phyloP scores from a whole-genome alignment of 2,797 vertebrate species.

The Lemur catta region DNA sequence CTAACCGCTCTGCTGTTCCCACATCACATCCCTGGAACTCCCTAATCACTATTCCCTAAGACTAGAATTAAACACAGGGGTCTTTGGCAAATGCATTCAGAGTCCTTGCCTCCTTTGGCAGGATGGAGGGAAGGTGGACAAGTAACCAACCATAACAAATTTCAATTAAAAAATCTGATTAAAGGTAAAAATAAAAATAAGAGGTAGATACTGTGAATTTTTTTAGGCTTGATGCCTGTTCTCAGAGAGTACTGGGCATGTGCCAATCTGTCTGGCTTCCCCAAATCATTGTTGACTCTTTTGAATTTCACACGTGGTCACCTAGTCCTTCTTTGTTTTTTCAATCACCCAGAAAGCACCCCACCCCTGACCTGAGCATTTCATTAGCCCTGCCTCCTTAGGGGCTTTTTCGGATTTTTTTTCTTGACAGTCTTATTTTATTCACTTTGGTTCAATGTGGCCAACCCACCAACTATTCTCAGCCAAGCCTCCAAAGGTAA shows the following conservation, averaged over 20 bases:
- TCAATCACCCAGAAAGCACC: constrained; percentile 52
- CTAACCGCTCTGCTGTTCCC: constrained; percentile 16
- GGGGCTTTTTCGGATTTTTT: constrained; percentile 65
- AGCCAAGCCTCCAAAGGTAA: constrained; percentile 77
- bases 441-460: constrained; percentile 55
- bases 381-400: constrained; percentile 54
- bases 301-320: constrained; percentile 60
- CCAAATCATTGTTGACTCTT: constrained; percentile 12
- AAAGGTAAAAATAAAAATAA: constrained; percentile 63
- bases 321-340: constrained; percentile 44
- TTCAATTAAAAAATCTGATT: constrained; percentile 52
- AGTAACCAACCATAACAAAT: constrained; percentile 50
- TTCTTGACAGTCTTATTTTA: constrained; percentile 69
- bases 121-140: background rate
- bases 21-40: constrained; percentile 43
- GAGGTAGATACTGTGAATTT: constrained; percentile 48
- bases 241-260: constrained; percentile 25
- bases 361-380: constrained; percentile 54
- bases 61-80: constrained; percentile 31
- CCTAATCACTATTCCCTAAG: constrained; percentile 11
- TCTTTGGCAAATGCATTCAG: constrained; percentile 39
- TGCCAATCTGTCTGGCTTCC: constrained; percentile 33
- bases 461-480: constrained; percentile 39
- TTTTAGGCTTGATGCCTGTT: constrained; percentile 51
- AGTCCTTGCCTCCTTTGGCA: constrained; percentile 34